Base-by-base conservation (phyloP, 2,888 invertebrate species). In the Cataglyphis altisquamis region DNA sequence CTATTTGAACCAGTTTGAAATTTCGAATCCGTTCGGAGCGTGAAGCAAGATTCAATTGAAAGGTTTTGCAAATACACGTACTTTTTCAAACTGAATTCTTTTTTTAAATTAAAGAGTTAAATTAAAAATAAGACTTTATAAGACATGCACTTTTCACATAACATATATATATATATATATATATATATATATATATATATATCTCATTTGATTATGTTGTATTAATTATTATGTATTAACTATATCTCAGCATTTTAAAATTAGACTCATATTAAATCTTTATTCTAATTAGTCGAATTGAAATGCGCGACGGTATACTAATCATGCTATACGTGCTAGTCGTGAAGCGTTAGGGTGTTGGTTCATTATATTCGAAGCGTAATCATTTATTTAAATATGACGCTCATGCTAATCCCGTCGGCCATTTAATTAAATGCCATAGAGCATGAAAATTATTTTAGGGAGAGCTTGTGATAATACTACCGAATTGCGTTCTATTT, bases 301-400 rank as follows among this genome's bases (percentile, higher is more conserved):
- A 18, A 66, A 67, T 4, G 36, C 21, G 3, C 32, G 32, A 36
- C 8, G n/a, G 39, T 77, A 36, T 0, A 52, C 41, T 10, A 68
- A 68, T 68, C 41, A 39, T 55, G 52, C 39, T 68, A 32, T 29
- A 68, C 12, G 4, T 25, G 21, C 15, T n/a, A 6, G 18, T 48
- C 3, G 57, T 15, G 18, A 55, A n/a, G n/a, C 72, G 18, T 18
- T 48, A 0, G 57, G n/a, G 18, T 36, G 78, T 80, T 80, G 52
- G 29, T 77, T 77, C 77, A 68, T 68, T 68, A 77, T 57, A n/a
- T n/a, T 25, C 60, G 36, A 57, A 68, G 15, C 21, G 32, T 32
- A 78, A 36, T 77, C 41, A 77, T 72, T 80, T 78, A 60, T 70
- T 72, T 78, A 72, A 78, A 73, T 57, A 21, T 18, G 45, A 73